A percentile compares a stretch with the other conserved stretches of the same genome.
phyloP scores from a whole-genome alignment of 2,113 vertebrate genomes.

The Pampusana beccarii region DNA sequence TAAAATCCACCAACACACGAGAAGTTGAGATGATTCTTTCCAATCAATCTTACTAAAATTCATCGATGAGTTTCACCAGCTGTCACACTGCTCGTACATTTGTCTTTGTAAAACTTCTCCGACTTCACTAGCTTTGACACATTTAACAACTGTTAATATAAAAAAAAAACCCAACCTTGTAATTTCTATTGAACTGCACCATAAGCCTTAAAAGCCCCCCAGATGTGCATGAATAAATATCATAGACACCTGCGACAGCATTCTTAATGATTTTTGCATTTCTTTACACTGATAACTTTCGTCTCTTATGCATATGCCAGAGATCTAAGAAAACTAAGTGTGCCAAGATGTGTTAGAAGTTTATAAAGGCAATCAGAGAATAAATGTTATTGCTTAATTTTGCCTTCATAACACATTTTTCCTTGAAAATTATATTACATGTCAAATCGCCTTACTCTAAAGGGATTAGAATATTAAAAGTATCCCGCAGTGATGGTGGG shows the following conservation, averaged over 20 bases:
- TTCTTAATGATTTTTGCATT: constrained; percentile 22
- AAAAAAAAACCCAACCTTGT: not conserved
- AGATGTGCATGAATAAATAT: constrained; percentile 46
- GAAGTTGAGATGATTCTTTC: constrained; percentile 20
- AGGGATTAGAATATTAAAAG: constrained; percentile 10
- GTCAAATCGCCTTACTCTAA: constrained; percentile 23
- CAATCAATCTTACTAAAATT: constrained; percentile 37
- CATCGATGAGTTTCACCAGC: constrained; percentile 47
- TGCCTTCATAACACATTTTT: not conserved
- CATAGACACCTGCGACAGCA: constrained; percentile 44
- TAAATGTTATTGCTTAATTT: not conserved
- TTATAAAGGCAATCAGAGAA: constrained; percentile 47
- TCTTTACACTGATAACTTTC: constrained; percentile 16
- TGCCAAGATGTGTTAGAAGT: constrained; percentile 13
- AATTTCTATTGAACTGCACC: constrained; percentile 43
- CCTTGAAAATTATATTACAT: constrained; percentile 18
- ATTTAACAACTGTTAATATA: constrained; percentile 10
- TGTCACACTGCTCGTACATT: constrained; percentile 6
- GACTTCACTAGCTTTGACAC: constrained; percentile 33
- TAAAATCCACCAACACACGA: not conserved
- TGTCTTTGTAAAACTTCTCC: constrained; percentile 32
- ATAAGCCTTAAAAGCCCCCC: not conserved
- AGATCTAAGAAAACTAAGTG: not conserved
- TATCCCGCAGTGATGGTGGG: not conserved
- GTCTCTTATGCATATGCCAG: not conserved